Conservation (phyloP, 1,140 invertebrate species). For the Globodera ellingtonae region DNA sequence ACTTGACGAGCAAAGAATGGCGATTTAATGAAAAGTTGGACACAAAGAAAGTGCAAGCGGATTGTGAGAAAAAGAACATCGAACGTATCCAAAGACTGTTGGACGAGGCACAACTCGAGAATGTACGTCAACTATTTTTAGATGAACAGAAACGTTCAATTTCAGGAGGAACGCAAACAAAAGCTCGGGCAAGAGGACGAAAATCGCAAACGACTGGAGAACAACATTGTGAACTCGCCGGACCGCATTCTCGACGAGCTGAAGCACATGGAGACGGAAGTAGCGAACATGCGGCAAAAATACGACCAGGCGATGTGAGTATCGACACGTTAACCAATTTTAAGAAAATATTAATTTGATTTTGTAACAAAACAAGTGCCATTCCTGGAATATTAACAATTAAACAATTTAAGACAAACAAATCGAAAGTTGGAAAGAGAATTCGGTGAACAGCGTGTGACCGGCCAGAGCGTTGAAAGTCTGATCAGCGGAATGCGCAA, state of each 20-base stretch:
- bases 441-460: conserved; percentile 17
- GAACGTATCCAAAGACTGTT: conserved; percentile 1
- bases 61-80: conserved; percentile 11
- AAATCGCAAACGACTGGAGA: conserved; percentile 24
- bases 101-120: background rate
- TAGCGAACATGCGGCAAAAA: background rate
- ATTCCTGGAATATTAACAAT: too few species aligned
- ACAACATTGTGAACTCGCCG: conserved; percentile 23
- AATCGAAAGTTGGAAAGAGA: conserved; percentile 12
- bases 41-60: background rate
- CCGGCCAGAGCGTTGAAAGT: background rate
- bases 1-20: background rate
- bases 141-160: background rate
- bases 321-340: background rate
- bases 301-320: conserved; percentile 1
- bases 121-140: background rate
- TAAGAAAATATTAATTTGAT: background rate
- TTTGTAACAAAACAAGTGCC: too few species aligned
- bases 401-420: background rate
- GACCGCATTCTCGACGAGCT: conserved; percentile 21
- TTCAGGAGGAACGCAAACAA: conserved; percentile 12
- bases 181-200: conserved; percentile 4
- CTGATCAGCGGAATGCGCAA: conserved; percentile 6
- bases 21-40: conserved; percentile 6
- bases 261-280: conserved; percentile 3